Evolutionary conservation across 2,113 vertebrate species (phyloP).

Genomic region (Octodon degus): DNA sequence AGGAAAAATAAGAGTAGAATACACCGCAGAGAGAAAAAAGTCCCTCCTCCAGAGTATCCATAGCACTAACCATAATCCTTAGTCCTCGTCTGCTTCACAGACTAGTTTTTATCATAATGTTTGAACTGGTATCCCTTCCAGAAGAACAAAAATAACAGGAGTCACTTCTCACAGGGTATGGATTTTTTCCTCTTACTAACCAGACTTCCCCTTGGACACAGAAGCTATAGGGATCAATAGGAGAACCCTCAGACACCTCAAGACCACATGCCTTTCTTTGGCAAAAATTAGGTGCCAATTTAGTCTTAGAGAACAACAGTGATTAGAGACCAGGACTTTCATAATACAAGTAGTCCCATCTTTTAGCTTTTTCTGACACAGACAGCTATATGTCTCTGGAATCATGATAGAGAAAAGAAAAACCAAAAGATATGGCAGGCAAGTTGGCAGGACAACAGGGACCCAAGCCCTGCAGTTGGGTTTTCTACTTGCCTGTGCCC

Average conservation of each 20-base stretch:
- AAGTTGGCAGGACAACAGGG: background rate
- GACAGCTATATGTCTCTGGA: rapidly evolving
- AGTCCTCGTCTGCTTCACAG: background rate
- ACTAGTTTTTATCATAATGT: background rate
- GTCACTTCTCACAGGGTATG: background rate
- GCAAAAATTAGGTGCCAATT: background rate
- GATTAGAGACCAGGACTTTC: background rate
- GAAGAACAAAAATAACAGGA: background rate
- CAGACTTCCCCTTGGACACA: background rate
- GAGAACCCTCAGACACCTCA: background rate
- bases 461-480: background rate
- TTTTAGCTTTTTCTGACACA: background rate
- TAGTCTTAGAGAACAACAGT: background rate
- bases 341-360: background rate
- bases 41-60: background rate
- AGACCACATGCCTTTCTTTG: background rate
- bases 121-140: background rate
- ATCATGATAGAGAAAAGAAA: background rate
- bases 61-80: background rate
- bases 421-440: too few relatives aligned
- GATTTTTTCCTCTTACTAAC: background rate
- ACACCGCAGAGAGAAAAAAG: rapidly evolving
- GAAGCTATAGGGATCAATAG: background rate
- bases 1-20: background rate
- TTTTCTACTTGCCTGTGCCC: background rate